phyloP scores from a whole-genome alignment of 2,888 invertebrate genomes.

The Spodoptera exigua region DNA sequence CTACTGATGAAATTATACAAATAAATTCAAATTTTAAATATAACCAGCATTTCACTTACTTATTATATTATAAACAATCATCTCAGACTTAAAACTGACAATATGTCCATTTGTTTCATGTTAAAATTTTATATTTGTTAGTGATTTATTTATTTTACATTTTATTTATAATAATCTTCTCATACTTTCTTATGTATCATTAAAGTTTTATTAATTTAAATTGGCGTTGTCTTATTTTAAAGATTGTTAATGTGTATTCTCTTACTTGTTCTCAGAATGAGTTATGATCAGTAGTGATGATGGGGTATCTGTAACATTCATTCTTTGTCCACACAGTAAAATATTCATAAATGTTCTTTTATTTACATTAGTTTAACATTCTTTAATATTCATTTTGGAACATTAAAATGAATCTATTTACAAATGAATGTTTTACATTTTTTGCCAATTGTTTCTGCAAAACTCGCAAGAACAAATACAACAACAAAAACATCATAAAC shows the following conservation, averaged over 20 bases:
- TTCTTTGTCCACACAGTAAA: neutral
- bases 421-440: neutral
- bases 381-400: slow-evolving; percentile 1
- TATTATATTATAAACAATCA: slow-evolving; percentile 42
- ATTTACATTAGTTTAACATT: slow-evolving; percentile 22
- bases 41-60: slow-evolving; percentile 32
- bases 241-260: neutral
- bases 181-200: slow-evolving; percentile 1
- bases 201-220: neutral
- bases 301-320: neutral
- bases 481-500: slow-evolving; percentile 1
- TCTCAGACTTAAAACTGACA: slow-evolving; percentile 55
- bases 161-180: slow-evolving; percentile 1
- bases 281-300: neutral
- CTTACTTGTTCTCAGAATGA: neutral
- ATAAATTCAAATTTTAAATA: slow-evolving; percentile 27
- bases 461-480: slow-evolving; percentile 5
- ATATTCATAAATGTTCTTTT: slow-evolving; percentile 14
- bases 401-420: slow-evolving; percentile 6
- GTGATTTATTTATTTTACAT: slow-evolving; percentile 46
- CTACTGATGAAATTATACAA: slow-evolving; percentile 24
- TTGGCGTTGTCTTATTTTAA: neutral
- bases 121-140: slow-evolving; percentile 26
- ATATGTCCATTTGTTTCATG: slow-evolving; percentile 39
- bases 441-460: slow-evolving; percentile 2